Evolutionary conservation across 92 coral and sea anemone species (phyloP), one percentile per base, ranked within the genome.

Genomic region (Zoanthus solanderi): DNA sequence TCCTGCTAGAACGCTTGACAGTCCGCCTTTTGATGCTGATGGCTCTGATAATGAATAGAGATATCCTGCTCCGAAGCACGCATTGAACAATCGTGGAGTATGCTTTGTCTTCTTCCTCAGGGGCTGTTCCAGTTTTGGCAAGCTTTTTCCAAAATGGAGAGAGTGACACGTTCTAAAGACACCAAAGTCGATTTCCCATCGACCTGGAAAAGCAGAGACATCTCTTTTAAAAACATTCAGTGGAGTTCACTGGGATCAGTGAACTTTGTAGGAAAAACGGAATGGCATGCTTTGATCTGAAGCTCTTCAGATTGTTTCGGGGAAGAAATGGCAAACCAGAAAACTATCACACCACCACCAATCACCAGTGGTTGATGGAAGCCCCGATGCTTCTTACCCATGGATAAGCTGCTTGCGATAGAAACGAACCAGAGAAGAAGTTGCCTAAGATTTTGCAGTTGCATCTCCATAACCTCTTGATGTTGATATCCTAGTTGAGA

Each of bases 391-490:
- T 23, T 23, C 23, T 23, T 23, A 23, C 23, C 23, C 23, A 23
- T 23, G 23, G 79, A 12, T 29, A 80, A 80, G 23, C 74, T 80
- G 44, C 85, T 80, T 18, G 74, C 58, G 44, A 18, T 80, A 56
- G 85, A 80, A 34, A 80, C 71, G 48, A 60, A 48, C 85, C 85
- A 23, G 85, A 28, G 42, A 80, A 58, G 85, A 80, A 80, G 23
- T 23, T 23, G 44, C 61, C 71, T 29, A 80, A 60, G 85, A 0
- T 80, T 18, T 50, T 80, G 71, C 71, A 28, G 72, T 54, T 80
- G 71, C 47, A n/a, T 1, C 74, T 80, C 31, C 85, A 80, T 23
- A 23, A 23, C 23, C 23, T 23, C 23, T 23, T 29, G 85, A 80
- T 60, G 85, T 80, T 54, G 46, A 30, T 13, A 53, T 80, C 53